These are phyloP conservation scores for Rhopalosiphum maidis DNA, from an alignment of 1,140 invertebrate genomes.

Conservation along the genomic window DNA sequence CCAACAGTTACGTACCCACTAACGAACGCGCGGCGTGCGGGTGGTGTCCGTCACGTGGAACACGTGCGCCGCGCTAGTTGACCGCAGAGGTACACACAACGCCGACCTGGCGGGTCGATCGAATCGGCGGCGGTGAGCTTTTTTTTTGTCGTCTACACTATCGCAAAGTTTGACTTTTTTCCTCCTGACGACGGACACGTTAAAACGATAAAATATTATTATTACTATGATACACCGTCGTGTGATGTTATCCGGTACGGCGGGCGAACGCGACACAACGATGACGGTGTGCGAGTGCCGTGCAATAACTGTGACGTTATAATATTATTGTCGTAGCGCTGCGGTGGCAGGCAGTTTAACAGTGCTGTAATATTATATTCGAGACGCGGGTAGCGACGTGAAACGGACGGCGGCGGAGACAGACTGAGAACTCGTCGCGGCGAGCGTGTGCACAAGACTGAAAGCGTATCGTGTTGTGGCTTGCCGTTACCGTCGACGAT, in stretches of 20 bases:
- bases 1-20: not conserved
- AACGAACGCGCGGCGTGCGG: not conserved
- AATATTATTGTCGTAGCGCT: not conserved
- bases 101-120: not conserved
- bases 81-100: not conserved
- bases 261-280: not conserved
- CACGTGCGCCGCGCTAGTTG: constrained; percentile 9
- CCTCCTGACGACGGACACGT: not conserved
- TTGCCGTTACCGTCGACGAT: not conserved
- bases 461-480: not conserved
- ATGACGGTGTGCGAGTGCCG: not conserved
- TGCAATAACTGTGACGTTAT: not conserved
- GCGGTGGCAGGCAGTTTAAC: no score
- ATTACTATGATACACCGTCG: not conserved
- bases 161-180: not conserved
- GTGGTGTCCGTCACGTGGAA: not conserved
- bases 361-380: not conserved
- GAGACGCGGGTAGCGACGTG: not conserved
- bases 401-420: not conserved
- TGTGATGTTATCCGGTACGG: not conserved
- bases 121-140: not conserved
- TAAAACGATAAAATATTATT: no score
- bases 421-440: not conserved
- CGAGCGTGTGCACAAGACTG: constrained; percentile 55
- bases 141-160: not conserved